phyloP scores from a whole-genome alignment of 2,113 vertebrate genomes.

The Amblyopsis rosae region DNA sequence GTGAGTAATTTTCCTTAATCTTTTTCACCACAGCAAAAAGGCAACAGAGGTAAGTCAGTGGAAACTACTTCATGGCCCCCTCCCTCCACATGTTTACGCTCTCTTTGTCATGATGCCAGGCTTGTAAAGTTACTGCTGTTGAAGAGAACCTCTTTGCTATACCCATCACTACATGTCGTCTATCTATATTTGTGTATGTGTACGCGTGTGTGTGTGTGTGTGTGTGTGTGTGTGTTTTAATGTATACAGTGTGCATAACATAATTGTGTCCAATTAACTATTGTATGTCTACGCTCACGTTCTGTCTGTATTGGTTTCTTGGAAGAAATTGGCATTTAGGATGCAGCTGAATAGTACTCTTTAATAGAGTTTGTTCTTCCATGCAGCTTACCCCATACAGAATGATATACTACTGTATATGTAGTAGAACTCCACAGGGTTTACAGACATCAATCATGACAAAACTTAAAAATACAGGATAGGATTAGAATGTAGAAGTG shows the following conservation, averaged over 20 bases:
- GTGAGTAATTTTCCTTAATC: constrained; percentile 28
- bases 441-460: too few relatives aligned
- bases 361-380: too few relatives aligned
- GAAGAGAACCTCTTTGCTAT: constrained; percentile 38
- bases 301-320: neutral
- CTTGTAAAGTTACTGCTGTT: constrained; percentile 59
- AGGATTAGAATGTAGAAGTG: too few relatives aligned
- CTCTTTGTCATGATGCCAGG: constrained; percentile 57
- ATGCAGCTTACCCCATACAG: too few relatives aligned
- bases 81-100: constrained; percentile 65
- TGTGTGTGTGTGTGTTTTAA: too few relatives aligned
- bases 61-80: constrained; percentile 50
- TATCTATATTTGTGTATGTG: neutral
- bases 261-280: too few relatives aligned
- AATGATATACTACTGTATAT: too few relatives aligned
- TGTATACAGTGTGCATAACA: neutral
- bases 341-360: neutral
- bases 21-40: constrained; percentile 60
- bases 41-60: constrained; percentile 55
- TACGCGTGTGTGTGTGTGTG: too few relatives aligned
- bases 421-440: too few relatives aligned
- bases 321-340: neutral
- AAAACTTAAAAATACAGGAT: too few relatives aligned
- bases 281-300: too few relatives aligned
- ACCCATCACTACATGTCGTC: constrained; percentile 10